Evolutionary conservation across 1,140 invertebrate species (phyloP).

Genomic region (Hyphantria cunea): DNA sequence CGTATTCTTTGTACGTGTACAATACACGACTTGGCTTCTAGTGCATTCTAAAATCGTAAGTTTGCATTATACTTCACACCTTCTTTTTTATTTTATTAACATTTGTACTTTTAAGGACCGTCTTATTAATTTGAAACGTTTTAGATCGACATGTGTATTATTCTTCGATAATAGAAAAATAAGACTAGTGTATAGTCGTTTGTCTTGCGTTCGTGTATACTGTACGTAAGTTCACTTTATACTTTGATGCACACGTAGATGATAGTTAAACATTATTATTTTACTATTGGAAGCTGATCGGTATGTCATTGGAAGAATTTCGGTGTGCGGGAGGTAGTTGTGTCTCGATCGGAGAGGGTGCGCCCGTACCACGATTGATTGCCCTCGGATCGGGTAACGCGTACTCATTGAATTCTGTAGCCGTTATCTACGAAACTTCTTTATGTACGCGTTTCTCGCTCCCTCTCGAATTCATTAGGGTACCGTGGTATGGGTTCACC

Average conservation of each 20-base stretch:
- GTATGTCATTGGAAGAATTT: conserved; percentile 72
- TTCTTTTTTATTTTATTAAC: conserved; percentile 64
- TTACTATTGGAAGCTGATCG: conserved; percentile 73
- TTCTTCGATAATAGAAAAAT: conserved; percentile 70
- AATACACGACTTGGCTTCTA: conserved; percentile 74
- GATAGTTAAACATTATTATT: conserved; percentile 66
- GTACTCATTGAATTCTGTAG: conserved; percentile 34
- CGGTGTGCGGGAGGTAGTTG: conserved; percentile 61
- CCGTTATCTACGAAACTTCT: conserved; percentile 35
- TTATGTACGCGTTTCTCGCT: conserved; percentile 36
- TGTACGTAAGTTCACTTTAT: conserved; percentile 75
- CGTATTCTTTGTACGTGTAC: conserved; percentile 66
- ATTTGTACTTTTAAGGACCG: conserved; percentile 60
- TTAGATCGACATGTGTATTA: conserved; percentile 65
- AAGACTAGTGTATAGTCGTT: conserved; percentile 77
- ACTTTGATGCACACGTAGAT: conserved; percentile 74
- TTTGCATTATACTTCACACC: conserved; percentile 63
- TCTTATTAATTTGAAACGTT: conserved; percentile 61
- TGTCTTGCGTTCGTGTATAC: conserved; percentile 66
- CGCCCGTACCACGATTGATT: conserved; percentile 44
- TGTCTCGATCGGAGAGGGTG: conserved; percentile 35
- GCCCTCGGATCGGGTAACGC: conserved; percentile 35
- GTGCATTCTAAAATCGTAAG: conserved; percentile 50
- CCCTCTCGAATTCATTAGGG: conserved; percentile 13
- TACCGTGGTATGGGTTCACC: conserved; percentile 47